A percentile compares a stretch with the other conserved stretches of the same genome.
phyloP scores from a whole-genome alignment of 1,140 invertebrate species.

The Pseudachorutes palmiensis region DNA sequence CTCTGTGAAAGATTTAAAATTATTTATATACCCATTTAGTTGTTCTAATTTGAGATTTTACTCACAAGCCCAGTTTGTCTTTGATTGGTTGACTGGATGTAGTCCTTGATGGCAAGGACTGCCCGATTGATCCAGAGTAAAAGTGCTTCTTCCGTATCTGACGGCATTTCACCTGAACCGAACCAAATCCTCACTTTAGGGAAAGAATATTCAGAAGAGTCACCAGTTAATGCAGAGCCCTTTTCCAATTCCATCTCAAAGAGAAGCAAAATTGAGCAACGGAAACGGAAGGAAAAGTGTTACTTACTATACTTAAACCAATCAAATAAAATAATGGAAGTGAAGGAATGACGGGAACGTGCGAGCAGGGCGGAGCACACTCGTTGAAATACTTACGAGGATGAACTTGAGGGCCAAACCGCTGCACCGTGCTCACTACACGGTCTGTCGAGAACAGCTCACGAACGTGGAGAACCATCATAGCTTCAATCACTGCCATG shows the following conservation, averaged over 20 bases:
- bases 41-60: constrained; percentile 4
- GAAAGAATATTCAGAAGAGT: constrained; percentile 14
- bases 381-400: constrained; percentile 42
- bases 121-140: constrained; percentile 86
- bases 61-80: constrained; percentile 35
- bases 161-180: constrained; percentile 50
- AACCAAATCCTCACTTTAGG: constrained; percentile 41
- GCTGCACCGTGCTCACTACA: constrained; percentile 71
- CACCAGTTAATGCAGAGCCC: constrained; percentile 12
- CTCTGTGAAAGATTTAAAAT: constrained; percentile 16
- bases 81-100: constrained; percentile 37
- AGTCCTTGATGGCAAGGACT: constrained; percentile 59
- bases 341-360: too few species aligned
- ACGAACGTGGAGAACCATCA: constrained; percentile 90
- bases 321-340: too few species aligned
- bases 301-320: too few species aligned
- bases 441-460: constrained; percentile 85
- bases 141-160: constrained; percentile 73
- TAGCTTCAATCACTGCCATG: constrained; percentile 90
- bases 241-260: not conserved
- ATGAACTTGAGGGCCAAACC: constrained; percentile 50
- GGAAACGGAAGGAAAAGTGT: not conserved
- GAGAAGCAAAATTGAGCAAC: not conserved
- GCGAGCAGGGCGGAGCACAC: too few species aligned
- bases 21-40: not conserved